These are phyloP conservation scores for Atrichornis clamosus DNA, from an alignment of 2,113 vertebrate species.

Conservation along the genomic window DNA sequence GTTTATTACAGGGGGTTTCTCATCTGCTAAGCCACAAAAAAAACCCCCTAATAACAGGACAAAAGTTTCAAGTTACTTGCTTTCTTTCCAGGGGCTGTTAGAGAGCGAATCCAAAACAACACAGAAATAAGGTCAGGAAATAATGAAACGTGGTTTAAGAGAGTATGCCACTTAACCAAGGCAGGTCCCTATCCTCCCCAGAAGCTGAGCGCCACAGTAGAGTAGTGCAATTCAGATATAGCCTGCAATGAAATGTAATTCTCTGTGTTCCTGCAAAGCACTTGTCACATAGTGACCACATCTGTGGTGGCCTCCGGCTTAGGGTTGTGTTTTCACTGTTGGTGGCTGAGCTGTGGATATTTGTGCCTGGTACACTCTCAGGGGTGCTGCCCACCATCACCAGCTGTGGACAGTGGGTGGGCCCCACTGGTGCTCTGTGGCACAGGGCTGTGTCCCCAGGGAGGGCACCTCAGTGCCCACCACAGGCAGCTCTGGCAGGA, in stretches of 20 bases:
- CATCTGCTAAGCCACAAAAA: neutral
- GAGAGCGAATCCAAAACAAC: neutral
- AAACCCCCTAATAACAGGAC: neutral
- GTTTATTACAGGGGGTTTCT: neutral
- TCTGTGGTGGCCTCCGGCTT: rapidly evolving
- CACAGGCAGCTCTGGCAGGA: neutral
- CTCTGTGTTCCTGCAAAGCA: neutral
- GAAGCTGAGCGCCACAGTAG: rapidly evolving
- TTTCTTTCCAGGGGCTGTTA: neutral
- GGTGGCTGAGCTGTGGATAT: neutral
- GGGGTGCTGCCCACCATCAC: too few relatives aligned
- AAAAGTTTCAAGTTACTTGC: neutral
- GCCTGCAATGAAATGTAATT: neutral
- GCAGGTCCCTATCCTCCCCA: neutral
- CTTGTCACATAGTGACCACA: rapidly evolving
- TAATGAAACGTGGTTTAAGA: neutral
- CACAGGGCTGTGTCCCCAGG: neutral
- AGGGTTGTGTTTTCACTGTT: rapidly evolving
- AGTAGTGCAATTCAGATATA: neutral
- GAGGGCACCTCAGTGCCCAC: neutral
- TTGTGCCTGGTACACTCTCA: rapidly evolving
- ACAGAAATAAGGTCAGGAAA: neutral
- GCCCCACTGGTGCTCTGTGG: neutral
- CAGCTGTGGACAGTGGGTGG: neutral
- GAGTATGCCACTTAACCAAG: neutral